Percentiles rank a stretch among this genome's conserved stretches.
These are phyloP conservation scores for Tringa solitaria DNA, from an alignment of 2,113 vertebrate genomes.

Conservation along the genomic window DNA sequence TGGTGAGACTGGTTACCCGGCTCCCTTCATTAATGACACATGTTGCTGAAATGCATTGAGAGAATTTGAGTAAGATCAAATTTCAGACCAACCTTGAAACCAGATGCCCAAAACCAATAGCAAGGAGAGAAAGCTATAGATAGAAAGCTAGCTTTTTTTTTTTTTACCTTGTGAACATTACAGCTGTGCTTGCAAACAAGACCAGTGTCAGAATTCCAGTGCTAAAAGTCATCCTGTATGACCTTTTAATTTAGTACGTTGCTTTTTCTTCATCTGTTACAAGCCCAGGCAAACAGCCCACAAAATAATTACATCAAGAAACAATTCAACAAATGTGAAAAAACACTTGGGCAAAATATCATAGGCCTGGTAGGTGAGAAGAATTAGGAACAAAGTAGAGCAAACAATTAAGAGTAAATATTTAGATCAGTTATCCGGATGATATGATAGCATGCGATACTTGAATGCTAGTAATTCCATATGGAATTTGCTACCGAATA, in stretches of 20 bases:
- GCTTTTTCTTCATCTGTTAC: not conserved
- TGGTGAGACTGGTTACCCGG: not conserved
- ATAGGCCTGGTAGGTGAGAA: not conserved
- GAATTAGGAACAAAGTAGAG: not conserved
- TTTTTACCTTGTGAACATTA: not conserved
- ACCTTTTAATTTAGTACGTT: not conserved
- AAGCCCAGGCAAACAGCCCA: not conserved
- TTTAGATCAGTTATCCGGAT: not conserved
- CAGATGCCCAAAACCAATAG: conserved; percentile 29
- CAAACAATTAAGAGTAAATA: not conserved
- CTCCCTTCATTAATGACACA: conserved; percentile 45
- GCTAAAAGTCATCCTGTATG: not conserved
- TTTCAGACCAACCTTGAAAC: conserved; percentile 51
- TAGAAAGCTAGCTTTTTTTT: not conserved
- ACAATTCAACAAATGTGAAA: not conserved
- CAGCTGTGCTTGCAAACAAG: not conserved
- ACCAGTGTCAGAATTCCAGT: not conserved
- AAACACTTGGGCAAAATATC: not conserved
- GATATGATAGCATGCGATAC: not conserved
- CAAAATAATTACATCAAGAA: not conserved
- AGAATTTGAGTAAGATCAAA: conserved; percentile 10
- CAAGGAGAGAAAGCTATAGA: not conserved
- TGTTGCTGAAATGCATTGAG: conserved; percentile 1
- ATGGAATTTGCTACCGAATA: not conserved
- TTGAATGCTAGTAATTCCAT: not conserved